Conservation (phyloP, 1,140 invertebrate genomes). For the Panagrolaimus sp. region DNA sequence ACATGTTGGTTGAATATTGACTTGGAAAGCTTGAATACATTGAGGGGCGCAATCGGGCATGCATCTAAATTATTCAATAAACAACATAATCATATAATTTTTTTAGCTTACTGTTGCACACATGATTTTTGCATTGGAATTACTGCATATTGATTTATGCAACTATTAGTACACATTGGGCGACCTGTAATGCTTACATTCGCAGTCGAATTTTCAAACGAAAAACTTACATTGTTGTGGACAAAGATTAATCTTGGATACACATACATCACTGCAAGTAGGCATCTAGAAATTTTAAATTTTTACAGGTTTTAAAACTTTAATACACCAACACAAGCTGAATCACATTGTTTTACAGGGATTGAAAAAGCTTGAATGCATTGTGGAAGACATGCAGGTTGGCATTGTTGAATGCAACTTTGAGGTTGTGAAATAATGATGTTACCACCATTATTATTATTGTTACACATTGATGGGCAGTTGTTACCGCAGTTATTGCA, state of each 20-base stretch:
- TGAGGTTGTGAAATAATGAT: not conserved
- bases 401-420: too few species aligned
- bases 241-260: not conserved
- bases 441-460: slow-evolving; percentile 8
- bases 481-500: slow-evolving; percentile 14
- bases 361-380: not conserved
- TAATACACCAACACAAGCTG: not conserved
- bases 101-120: too few species aligned
- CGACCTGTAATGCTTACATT: not conserved
- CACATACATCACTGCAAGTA: not conserved
- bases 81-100: too few species aligned
- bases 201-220: too few species aligned
- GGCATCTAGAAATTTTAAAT: not conserved
- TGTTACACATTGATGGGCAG: slow-evolving; percentile 15
- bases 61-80: too few species aligned
- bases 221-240: slow-evolving; percentile 2
- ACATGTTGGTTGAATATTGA: too few species aligned
- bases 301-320: too few species aligned
- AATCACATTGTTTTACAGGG: not conserved
- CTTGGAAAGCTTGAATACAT: too few species aligned
- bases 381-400: too few species aligned
- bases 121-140: not conserved
- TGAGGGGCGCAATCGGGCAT: too few species aligned
- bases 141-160: not conserved
- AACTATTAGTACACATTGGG: not conserved